These are phyloP conservation scores for Passer montanus DNA, from an alignment of 2,113 vertebrate genomes.

Conservation along the genomic window DNA sequence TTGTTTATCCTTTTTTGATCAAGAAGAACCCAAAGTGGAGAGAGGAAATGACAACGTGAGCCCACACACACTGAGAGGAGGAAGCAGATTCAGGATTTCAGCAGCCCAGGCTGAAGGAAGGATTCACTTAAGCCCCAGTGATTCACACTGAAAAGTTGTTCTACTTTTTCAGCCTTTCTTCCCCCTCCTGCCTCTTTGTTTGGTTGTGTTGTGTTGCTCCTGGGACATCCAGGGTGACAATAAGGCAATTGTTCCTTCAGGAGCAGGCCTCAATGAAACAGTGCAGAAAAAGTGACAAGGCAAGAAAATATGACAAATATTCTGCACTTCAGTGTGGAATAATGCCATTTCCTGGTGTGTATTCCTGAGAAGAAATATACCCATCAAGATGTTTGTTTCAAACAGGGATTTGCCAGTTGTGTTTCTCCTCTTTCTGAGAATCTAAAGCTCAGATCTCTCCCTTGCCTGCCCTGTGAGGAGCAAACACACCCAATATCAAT, in stretches of 20 bases:
- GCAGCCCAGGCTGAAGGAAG: neutral
- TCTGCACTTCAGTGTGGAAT: neutral
- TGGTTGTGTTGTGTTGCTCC: constrained; percentile 37
- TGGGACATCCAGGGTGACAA: constrained; percentile 51
- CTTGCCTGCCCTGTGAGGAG: constrained; percentile 19
- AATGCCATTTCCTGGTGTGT: constrained; percentile 32
- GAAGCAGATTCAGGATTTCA: neutral
- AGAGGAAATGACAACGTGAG: neutral
- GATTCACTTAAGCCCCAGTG: neutral
- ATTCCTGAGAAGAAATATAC: constrained; percentile 47
- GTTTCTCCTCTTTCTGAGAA: constrained; percentile 39
- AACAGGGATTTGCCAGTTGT: constrained; percentile 37
- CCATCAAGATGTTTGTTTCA: constrained; percentile 63
- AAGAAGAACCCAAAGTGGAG: neutral
- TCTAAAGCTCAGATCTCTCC: constrained; percentile 11
- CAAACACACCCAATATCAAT: constrained; percentile 65
- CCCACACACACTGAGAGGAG: neutral
- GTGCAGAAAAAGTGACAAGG: constrained; percentile 23
- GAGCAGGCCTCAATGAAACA: constrained; percentile 17
- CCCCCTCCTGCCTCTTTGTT: constrained; percentile 3
- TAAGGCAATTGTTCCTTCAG: constrained; percentile 64
- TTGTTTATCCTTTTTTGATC: neutral
- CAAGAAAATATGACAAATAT: constrained; percentile 53
- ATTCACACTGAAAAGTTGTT: constrained; percentile 17
- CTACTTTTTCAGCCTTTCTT: neutral